Percentiles rank a stretch among this genome's conserved stretches.
These are phyloP conservation scores for Passer domesticus DNA, from an alignment of 2,113 vertebrate species.

Conservation along the genomic window DNA sequence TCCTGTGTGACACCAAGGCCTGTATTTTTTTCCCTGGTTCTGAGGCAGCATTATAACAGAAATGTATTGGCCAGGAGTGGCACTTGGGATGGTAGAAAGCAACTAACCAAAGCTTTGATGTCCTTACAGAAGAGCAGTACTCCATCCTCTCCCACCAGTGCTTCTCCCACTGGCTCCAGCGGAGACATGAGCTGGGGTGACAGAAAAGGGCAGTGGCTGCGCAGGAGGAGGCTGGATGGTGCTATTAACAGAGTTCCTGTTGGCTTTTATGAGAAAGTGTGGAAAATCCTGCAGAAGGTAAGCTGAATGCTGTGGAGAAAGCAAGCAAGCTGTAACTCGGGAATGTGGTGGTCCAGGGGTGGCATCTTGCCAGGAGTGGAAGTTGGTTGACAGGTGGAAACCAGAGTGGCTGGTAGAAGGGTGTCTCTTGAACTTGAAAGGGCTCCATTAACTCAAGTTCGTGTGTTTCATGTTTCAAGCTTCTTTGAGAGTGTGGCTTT, in stretches of 20 bases:
- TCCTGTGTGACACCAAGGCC: neutral
- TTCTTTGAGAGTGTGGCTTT: neutral
- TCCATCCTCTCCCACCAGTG: constrained; percentile 90
- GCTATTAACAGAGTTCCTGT: constrained; percentile 97
- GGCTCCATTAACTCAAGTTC: neutral
- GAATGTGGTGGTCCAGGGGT: neutral
- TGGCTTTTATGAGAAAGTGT: constrained; percentile 97
- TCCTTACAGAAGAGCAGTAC: constrained; percentile 86
- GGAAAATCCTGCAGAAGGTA: constrained; percentile 96
- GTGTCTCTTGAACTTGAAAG: neutral
- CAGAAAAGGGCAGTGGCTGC: constrained; percentile 93
- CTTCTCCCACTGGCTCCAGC: constrained; percentile 75
- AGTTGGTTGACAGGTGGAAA: neutral
- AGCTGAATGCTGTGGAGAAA: neutral
- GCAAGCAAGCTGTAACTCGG: neutral
- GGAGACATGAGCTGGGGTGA: constrained; percentile 86
- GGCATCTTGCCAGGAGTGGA: neutral
- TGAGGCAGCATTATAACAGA: neutral
- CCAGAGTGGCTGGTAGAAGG: neutral
- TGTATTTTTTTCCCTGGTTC: neutral
- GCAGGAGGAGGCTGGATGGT: constrained; percentile 92
- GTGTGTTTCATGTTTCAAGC: neutral
- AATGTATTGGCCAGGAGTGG: neutral
- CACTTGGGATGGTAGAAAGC: neutral
- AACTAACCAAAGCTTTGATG: neutral